These are phyloP conservation scores for Tetraneura akinire DNA, from an alignment of 1,140 invertebrate genomes.

Conservation along the genomic window DNA sequence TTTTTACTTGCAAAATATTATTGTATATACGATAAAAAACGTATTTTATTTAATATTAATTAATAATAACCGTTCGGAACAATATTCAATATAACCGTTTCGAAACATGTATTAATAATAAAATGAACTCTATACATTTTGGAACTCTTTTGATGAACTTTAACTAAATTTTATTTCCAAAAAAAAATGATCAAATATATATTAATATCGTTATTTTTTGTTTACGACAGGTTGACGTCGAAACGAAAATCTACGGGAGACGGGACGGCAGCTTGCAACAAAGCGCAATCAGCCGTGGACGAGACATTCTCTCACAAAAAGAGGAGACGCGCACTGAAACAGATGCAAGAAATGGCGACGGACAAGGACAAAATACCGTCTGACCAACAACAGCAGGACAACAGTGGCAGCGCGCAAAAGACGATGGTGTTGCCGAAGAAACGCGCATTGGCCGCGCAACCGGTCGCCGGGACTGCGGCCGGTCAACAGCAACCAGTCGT, in stretches of 20 bases:
- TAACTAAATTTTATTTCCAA: no score
- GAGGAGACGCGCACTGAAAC: conserved; percentile 27
- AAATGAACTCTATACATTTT: no score
- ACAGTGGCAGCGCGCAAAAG: not conserved
- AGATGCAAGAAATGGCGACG: conserved; percentile 5
- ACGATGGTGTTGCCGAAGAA: conserved; percentile 39
- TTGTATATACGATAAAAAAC: no score
- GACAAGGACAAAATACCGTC: conserved; percentile 14
- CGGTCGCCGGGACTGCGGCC: not conserved
- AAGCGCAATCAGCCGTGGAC: not conserved
- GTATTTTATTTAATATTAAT: no score
- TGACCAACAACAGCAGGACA: not conserved
- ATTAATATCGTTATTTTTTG: not conserved
- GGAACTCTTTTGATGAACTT: no score
- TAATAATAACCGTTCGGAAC: not conserved
- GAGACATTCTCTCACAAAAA: conserved; percentile 43
- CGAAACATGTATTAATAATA: not conserved
- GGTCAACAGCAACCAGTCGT: not conserved
- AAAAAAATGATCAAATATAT: not conserved
- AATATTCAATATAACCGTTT: not conserved
- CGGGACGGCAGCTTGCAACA: conserved; percentile 7
- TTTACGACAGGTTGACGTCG: conserved; percentile 2
- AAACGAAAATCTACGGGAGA: conserved; percentile 40
- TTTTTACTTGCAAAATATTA: not conserved
- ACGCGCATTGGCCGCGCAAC: conserved; percentile 4